Evolutionary conservation across 2,797 vertebrate genomes (phyloP), one percentile per base, ranked within the genome.

Genomic region (Xenopus petersii): DNA sequence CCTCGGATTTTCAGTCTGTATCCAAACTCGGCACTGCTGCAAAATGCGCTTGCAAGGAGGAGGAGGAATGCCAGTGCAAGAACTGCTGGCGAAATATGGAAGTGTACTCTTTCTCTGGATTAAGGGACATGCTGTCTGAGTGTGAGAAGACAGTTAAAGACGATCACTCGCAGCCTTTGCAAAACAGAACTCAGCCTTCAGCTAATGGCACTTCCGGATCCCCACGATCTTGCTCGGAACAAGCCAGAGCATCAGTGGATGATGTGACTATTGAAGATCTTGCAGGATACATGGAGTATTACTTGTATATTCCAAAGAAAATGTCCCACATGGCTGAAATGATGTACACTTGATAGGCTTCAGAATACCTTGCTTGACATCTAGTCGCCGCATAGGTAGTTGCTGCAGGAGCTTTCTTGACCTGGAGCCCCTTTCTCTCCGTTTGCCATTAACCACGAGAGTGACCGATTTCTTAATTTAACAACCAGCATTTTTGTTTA

Each of bases 321-420:
- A 99, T 99, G 97, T 98, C 97, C 3, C 96, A 98, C 89, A 98
- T 99, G 97, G 96, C 97, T 2, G 97, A 99, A 88, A 99, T 99
- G 97, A 99, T 99, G 97, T 98, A 99, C 88, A 98, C 96, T 82
- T 99, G 88, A 93, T 68, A 26, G 21, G 4, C 55, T 13, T 56
- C 15, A 56, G 16, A 16, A 7, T 56, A 5, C 54, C 15, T 17
- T 16, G 54, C 21, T 21, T 0, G 60, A 67, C 63, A 80, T 30
- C 58, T 17, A 67, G 36, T 81, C 79, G 80, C 80, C 83, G 84
- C 84, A 21, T 21, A 21, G 26, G 26, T 30, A 30, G 61, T 81
- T 75, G 13, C 26, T 87, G 81, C 74, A 81, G 80, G 64, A 77
- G 73, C 80, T 85, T 71, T 77, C 73, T 73, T 79, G 67, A 80